Base-by-base conservation (phyloP, 2,113 vertebrate genomes). In the Tricholaema leucomelas region DNA sequence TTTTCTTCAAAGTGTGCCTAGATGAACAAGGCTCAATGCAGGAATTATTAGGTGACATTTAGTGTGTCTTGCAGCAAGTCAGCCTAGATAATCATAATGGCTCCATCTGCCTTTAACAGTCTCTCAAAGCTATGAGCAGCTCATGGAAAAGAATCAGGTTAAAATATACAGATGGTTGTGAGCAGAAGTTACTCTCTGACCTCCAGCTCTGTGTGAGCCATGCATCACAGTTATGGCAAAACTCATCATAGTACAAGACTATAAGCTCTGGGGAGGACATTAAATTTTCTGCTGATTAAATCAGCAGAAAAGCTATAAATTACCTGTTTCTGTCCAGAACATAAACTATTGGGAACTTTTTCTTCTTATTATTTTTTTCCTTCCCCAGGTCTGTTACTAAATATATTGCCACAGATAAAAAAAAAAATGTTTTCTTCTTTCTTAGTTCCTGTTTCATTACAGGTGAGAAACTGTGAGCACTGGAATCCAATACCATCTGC, bases 121-220 rank as follows among this genome's bases (percentile, higher is more conserved):
- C 27, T 85, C 42, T 55, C 60, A 94, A 72, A 44, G 55, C 58
- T 66, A 12, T 16, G 10, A 94, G 60, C 56, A 84, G 12, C n/a
- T 95, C 59, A 21, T 9, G 25, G 46, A 7, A 35, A 86, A 90
- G 44, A 75, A 86, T 27, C 65, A 74, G 36, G 35, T 88, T 86
- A 86, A 86, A 66, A 60, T 44, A 69, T 27, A 72, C 56, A 72
- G 63, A 65, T 76, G 35, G 12, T 12, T 84, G 25, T 3, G 1
- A 94, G 63, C 30, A 66, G 23, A 85, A 92, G 36, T 88, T 87
- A 59, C 50, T 52, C 54, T 65, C 59, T 93, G 71, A 91, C 83
- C 66, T 81, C 90, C 42, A 63, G 28, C 28, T 88, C 44, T 44
- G 12, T 76, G 40, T 72, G 21, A 91, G 81, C 35, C 66, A n/a